Evolutionary conservation across 1,140 invertebrate species (phyloP), one percentile per base, ranked within the genome.

Genomic region (Bombus difficillimus): DNA sequence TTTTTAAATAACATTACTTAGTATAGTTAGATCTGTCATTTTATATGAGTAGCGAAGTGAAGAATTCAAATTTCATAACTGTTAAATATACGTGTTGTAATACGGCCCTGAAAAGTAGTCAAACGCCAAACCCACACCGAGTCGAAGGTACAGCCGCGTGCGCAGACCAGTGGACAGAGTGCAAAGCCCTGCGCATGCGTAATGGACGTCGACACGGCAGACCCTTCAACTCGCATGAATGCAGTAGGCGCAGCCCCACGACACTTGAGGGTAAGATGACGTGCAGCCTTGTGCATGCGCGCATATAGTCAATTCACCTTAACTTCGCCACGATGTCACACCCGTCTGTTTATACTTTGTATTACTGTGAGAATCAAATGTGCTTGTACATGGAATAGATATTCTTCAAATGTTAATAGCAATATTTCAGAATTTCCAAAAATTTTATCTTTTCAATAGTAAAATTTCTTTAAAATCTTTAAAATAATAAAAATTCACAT

Each of bases 211-310:
- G 83, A 80, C 74, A 76, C 64, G 47, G 85, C 28, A 85, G 76
- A 87, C 83, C 86, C 86, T 87, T 87, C 86, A 72, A 73, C 68
- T 76, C 81, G 77, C 78, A 79, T 89, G 88, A 87, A 81, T 86
- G 81, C 86, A 81, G 68, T 76, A 83, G 86, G 86, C 85, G 76
- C 81, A 87, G 85, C 83, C 85, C 83, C 76, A 78, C 62, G 76
- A 59, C 75, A 74, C 75, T 87, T 66, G 86, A 85, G 86, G 81
- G 86, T 87, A 87, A 83, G 68, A 71, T 78, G 77, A 83, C 83
- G 47, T 84, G 83, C 76, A 83, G 80, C 73, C 80, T 83, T 82
- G 74, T 86, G 81, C 85, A 81, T 86, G 85, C 81, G 82, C 86
- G 32, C 37, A n/a, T 79, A 87, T 81, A 87, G 43, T 64, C 39